These are phyloP conservation scores for Gavia stellata DNA, from an alignment of 2,113 vertebrate genomes.

Conservation along the genomic window DNA sequence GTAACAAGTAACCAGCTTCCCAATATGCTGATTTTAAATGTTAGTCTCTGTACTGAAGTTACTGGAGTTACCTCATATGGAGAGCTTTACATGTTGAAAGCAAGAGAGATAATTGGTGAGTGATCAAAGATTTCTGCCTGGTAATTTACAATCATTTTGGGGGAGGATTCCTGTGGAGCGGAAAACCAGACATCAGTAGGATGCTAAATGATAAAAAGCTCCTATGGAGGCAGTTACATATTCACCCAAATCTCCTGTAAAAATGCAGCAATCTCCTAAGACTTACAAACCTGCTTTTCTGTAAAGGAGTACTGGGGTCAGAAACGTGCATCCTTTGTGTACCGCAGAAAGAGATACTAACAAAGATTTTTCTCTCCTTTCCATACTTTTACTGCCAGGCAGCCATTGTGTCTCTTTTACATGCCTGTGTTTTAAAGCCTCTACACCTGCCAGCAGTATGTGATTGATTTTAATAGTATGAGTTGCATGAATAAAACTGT, in stretches of 20 bases:
- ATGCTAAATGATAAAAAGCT: conserved; percentile 21
- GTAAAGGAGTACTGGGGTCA: neutral
- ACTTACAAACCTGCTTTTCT: neutral
- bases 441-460: neutral
- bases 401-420: neutral
- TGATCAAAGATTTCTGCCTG: conserved; percentile 45
- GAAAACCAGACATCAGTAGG: conserved; percentile 26
- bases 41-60: neutral
- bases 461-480: neutral
- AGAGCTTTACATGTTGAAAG: neutral
- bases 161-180: conserved; percentile 14
- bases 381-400: neutral
- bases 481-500: neutral
- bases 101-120: conserved; percentile 25
- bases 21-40: neutral
- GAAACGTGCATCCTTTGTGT: neutral
- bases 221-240: neutral
- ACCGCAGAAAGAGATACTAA: neutral
- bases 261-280: neutral
- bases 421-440: neutral
- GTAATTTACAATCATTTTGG: conserved; percentile 27
- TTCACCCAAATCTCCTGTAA: neutral
- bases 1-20: neutral
- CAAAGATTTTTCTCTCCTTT: neutral
- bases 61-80: neutral